phyloP scores from a whole-genome alignment of 2,888 invertebrate species.

The Rhingia campestris region DNA sequence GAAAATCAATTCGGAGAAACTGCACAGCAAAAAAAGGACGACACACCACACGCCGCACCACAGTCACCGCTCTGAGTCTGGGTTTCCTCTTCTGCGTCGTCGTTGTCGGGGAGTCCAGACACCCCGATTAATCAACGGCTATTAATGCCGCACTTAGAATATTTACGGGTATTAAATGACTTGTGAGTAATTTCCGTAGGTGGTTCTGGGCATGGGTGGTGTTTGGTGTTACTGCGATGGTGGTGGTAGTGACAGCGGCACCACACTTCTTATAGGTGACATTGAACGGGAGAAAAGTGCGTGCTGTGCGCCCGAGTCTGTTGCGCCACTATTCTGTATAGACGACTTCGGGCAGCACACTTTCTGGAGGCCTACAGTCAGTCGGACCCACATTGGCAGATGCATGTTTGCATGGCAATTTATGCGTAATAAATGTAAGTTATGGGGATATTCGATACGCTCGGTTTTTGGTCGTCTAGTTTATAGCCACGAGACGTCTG shows the following conservation, averaged over 20 bases:
- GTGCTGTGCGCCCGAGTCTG: slow-evolving; percentile 24
- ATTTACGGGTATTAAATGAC: slow-evolving; percentile 81
- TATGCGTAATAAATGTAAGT: slow-evolving; percentile 66
- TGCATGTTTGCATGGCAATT: slow-evolving; percentile 47
- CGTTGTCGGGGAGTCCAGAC: slow-evolving; percentile 76
- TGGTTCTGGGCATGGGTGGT: slow-evolving; percentile 69
- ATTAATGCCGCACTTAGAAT: slow-evolving; percentile 81
- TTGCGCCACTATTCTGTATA: slow-evolving; percentile 10
- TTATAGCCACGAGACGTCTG: slow-evolving; percentile 36
- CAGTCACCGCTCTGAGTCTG: slow-evolving; percentile 14
- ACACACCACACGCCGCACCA: slow-evolving; percentile 11
- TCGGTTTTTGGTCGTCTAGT: slow-evolving; percentile 33
- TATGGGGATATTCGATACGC: slow-evolving; percentile 61
- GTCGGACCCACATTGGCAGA: slow-evolving; percentile 49
- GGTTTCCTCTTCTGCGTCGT: slow-evolving; percentile 31
- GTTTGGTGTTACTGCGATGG: slow-evolving; percentile 28
- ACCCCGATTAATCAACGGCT: slow-evolving; percentile 82
- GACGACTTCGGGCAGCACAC: slow-evolving; percentile 1
- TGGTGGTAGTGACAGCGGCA: slow-evolving; percentile 46
- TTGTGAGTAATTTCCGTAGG: slow-evolving; percentile 73
- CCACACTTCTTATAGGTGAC: slow-evolving; percentile 54
- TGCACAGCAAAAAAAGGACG: slow-evolving; percentile 52
- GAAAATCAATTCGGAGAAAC: slow-evolving; percentile 73
- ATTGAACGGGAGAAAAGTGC: slow-evolving; percentile 38
- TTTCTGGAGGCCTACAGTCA: slow-evolving; percentile 4